A percentile compares a stretch with the other conserved stretches of the same genome.
Conservation (phyloP, 2,113 vertebrate species). For the Cranoglanis bouderius region DNA sequence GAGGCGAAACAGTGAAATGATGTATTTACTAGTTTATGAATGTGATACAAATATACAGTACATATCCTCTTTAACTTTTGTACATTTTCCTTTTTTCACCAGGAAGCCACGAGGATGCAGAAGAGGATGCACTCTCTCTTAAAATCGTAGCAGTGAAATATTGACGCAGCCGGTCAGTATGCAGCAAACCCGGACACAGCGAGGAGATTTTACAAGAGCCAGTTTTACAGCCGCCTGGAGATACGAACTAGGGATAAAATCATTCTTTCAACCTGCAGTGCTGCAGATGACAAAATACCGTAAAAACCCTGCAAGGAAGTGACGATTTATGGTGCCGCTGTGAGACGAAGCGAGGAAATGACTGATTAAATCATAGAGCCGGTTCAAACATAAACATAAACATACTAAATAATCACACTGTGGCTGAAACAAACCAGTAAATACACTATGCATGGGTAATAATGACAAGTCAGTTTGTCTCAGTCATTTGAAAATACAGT, state of each 20-base stretch:
- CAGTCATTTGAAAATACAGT: neutral
- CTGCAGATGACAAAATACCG: conserved; percentile 21
- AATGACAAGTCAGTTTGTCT: neutral
- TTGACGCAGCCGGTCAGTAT: neutral
- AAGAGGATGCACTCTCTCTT: neutral
- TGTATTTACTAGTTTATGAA: neutral
- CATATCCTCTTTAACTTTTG: neutral
- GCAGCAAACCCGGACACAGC: neutral
- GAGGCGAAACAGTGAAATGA: neutral
- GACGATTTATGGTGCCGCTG: neutral
- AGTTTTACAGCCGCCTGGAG: conserved; percentile 31
- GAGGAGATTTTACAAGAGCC: neutral
- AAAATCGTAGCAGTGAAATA: neutral
- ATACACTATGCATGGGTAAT: neutral
- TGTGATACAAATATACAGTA: neutral
- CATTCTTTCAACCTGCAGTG: neutral
- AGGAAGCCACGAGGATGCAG: neutral
- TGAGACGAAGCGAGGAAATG: neutral
- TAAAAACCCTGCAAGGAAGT: neutral
- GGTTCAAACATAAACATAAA: neutral
- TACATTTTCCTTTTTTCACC: neutral
- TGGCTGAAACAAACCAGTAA: neutral
- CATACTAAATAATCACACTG: neutral
- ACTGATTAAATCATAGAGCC: neutral
- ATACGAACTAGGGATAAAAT: neutral